Evolutionary conservation across 2,797 vertebrate species (phyloP), one percentile per base, ranked within the genome.

Genomic region (Moxostoma hubbsi): DNA sequence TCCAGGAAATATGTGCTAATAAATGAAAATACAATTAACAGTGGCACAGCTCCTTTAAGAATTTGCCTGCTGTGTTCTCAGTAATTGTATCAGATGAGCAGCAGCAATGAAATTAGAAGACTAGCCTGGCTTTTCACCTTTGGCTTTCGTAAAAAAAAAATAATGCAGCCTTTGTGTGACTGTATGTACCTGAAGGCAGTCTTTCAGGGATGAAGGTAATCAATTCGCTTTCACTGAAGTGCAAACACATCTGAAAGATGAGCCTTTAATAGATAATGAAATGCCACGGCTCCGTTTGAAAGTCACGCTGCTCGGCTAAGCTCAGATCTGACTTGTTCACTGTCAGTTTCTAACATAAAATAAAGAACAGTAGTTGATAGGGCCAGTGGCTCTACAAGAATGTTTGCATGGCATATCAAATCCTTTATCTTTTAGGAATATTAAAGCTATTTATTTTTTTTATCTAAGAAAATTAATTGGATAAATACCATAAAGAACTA

Each of bases 1-100:
- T 93, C 88, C 87, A 92, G 92, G 92, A 92, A 88, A 92, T 91
- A 88, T 85, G 88, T 92, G 91, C 90, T 92, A 93, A 93, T 92
- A 92, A 93, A 92, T 89, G 88, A 90, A 91, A 92, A 91, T 88
- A 91, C 90, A 93, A 93, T 93, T 89, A 92, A 90, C 85, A 88
- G 87, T 24, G 75, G 81, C 79, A 84, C 86, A 85, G 83, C 43
- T 81, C 87, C 81, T 76, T 83, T 71, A 77, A 86, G 85, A 89
- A 86, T 58, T 89, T 90, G 88, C 91, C 91, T 88, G 89, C 84
- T 92, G 91, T 92, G 85, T 85, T 91, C 89, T 71, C 67, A 70
- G 85, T 90, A 93, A 92, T 93, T 91, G 90, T 89, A 90, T 87
- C 84, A 86, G 87, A 89, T 89, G 85, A 88, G 83, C 68, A 11